These are phyloP conservation scores for Salmo trutta DNA, from an alignment of 2,797 vertebrate species.

Conservation along the genomic window DNA sequence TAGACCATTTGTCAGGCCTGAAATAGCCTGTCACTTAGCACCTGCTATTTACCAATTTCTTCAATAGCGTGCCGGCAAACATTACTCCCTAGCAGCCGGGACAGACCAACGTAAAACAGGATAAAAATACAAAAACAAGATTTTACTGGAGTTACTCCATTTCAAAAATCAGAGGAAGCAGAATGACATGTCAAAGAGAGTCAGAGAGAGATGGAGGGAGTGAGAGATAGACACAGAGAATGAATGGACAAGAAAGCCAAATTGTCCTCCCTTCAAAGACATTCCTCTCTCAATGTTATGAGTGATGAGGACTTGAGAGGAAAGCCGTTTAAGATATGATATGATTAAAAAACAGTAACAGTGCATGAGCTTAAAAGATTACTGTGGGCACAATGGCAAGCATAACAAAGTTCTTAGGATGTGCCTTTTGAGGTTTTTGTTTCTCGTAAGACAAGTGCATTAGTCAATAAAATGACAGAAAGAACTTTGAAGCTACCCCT, in stretches of 20 bases:
- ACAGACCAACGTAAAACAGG: slow-evolving; percentile 39
- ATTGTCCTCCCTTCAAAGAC: too few relatives aligned
- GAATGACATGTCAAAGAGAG: background rate
- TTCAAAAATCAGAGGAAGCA: background rate
- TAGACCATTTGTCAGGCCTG: slow-evolving; percentile 35
- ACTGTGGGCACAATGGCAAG: background rate
- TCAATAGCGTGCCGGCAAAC: slow-evolving; percentile 46
- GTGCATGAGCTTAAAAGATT: background rate
- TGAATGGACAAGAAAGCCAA: too few relatives aligned
- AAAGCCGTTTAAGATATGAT: too few relatives aligned
- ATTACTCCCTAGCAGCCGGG: slow-evolving; percentile 17
- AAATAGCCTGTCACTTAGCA: slow-evolving; percentile 41
- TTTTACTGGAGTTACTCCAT: background rate
- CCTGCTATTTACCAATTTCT: slow-evolving; percentile 47
- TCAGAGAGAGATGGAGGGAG: background rate
- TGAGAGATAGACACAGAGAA: too few relatives aligned
- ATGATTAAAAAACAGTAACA: too few relatives aligned
- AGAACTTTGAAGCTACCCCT: slow-evolving; percentile 34
- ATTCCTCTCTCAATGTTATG: too few relatives aligned
- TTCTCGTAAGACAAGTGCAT: slow-evolving; percentile 20
- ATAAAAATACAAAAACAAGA: slow-evolving; percentile 43
- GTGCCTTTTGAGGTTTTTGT: background rate
- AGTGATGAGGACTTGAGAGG: too few relatives aligned
- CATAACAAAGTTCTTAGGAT: background rate
- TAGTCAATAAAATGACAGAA: slow-evolving; percentile 38